Percentiles rank a stretch among this genome's conserved stretches.
Evolutionary conservation across 2,113 vertebrate species (phyloP).

Genomic region (Albula goreensis): DNA sequence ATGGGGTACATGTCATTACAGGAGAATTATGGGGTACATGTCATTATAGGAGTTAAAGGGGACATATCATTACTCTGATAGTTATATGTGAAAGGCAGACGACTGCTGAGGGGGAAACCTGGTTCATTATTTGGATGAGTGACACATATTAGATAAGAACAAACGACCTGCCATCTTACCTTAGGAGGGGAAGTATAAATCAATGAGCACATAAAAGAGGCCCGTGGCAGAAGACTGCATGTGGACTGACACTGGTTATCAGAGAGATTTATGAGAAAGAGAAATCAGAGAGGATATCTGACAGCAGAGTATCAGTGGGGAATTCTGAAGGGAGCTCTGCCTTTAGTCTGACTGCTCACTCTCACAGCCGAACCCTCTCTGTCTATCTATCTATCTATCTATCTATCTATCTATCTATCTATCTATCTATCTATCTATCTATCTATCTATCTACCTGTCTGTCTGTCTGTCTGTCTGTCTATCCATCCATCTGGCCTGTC

Average conservation of each 20-base stretch:
- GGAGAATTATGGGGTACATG: too few relatives aligned
- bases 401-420: neutral
- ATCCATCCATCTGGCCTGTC: too few relatives aligned
- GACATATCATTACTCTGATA: neutral
- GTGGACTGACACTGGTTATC: neutral
- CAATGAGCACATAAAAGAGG: neutral
- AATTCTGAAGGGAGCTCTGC: neutral
- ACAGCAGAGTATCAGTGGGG: neutral
- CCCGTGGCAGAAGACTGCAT: neutral
- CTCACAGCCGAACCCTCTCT: neutral
- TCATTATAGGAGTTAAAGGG: neutral
- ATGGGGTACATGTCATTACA: too few relatives aligned
- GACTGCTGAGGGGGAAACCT: neutral
- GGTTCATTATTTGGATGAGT: neutral
- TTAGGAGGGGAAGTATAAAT: neutral
- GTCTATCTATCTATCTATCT: neutral
- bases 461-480: too few relatives aligned
- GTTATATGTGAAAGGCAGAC: neutral
- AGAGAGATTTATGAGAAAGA: neutral
- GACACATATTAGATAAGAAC: conserved; percentile 1
- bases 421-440: too few relatives aligned
- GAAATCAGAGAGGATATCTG: neutral
- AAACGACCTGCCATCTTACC: neutral
- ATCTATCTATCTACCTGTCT: too few relatives aligned
- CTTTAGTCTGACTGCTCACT: neutral